Percentiles rank a stretch among this genome's conserved stretches.
These are phyloP conservation scores for Orgyia antiqua DNA, from an alignment of 2,888 invertebrate species.

Conservation along the genomic window DNA sequence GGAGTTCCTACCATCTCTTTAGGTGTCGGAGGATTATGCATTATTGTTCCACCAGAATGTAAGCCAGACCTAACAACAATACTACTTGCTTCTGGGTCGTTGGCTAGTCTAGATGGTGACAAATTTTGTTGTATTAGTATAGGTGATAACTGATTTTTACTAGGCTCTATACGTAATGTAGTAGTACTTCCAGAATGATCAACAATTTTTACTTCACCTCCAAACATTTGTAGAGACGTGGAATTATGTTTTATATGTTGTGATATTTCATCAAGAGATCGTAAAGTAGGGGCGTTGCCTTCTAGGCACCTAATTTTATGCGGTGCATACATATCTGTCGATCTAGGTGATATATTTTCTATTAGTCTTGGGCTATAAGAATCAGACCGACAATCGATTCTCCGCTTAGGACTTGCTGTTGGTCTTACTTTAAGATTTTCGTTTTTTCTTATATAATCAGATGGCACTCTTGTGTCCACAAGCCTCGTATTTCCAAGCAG, in stretches of 20 bases:
- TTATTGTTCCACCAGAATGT: constrained; percentile 90
- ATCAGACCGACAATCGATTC: constrained; percentile 57
- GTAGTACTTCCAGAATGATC: constrained; percentile 84
- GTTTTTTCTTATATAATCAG: constrained; percentile 61
- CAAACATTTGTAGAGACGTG: constrained; percentile 82
- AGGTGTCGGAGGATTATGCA: constrained; percentile 78
- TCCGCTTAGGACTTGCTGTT: constrained; percentile 60
- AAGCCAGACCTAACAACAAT: constrained; percentile 89
- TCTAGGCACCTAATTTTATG: constrained; percentile 73
- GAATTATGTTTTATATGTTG: constrained; percentile 76
- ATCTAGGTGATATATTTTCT: constrained; percentile 63
- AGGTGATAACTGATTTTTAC: constrained; percentile 77
- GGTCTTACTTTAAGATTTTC: constrained; percentile 55
- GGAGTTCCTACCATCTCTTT: constrained; percentile 59
- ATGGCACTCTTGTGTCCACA: constrained; percentile 79
- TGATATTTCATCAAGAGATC: constrained; percentile 78
- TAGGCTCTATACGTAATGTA: constrained; percentile 83
- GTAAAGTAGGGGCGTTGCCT: constrained; percentile 60
- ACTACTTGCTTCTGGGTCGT: constrained; percentile 78
- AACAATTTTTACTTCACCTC: constrained; percentile 87
- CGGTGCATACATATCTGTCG: constrained; percentile 62
- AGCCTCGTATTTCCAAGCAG: constrained; percentile 88
- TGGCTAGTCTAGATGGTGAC: constrained; percentile 61
- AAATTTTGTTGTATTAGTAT: constrained; percentile 70
- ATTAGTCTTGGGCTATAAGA: constrained; percentile 57